Evolutionary conservation across 2,888 invertebrate genomes (phyloP).

Genomic region (Suillia variegata): DNA sequence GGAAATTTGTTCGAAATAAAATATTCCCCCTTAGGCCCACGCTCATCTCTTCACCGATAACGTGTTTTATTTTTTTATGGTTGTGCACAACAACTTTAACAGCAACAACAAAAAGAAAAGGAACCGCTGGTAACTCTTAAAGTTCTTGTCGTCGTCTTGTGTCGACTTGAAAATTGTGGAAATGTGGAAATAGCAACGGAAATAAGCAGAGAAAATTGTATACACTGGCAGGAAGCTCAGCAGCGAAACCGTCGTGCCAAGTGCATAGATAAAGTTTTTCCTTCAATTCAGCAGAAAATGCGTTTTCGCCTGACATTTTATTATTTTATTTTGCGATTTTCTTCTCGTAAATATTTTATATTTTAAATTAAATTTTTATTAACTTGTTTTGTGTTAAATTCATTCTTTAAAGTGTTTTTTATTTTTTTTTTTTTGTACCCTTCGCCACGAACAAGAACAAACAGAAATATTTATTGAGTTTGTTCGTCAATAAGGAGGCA

Average conservation of each 20-base stretch:
- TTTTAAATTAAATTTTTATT: too few relatives aligned
- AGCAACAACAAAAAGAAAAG: conserved; percentile 37
- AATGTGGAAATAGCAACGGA: conserved; percentile 45
- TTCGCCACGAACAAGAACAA: too few relatives aligned
- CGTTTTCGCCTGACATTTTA: conserved; percentile 30
- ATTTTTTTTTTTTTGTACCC: too few relatives aligned
- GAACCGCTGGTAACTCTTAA: too few relatives aligned
- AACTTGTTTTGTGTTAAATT: too few relatives aligned
- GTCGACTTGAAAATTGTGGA: conserved; percentile 15
- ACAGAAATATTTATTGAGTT: too few relatives aligned
- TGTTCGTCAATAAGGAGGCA: too few relatives aligned
- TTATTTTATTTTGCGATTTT: conserved; percentile 40
- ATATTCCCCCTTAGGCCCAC: not conserved
- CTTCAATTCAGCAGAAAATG: conserved; percentile 51
- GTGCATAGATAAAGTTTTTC: conserved; percentile 35
- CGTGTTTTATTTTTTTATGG: too few relatives aligned
- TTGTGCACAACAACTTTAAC: conserved; percentile 27
- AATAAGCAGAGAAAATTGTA: conserved; percentile 52
- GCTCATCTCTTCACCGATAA: not conserved
- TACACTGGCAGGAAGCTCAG: conserved; percentile 43
- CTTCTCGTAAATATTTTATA: conserved; percentile 13
- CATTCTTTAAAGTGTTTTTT: too few relatives aligned
- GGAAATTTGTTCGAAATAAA: conserved; percentile 21
- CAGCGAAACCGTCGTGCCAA: not conserved
- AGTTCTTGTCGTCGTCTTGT: conserved; percentile 32